A percentile compares a stretch with the other conserved stretches of the same genome.
Conservation (phyloP, 2,113 vertebrate species). For the Cepphus grylle region DNA sequence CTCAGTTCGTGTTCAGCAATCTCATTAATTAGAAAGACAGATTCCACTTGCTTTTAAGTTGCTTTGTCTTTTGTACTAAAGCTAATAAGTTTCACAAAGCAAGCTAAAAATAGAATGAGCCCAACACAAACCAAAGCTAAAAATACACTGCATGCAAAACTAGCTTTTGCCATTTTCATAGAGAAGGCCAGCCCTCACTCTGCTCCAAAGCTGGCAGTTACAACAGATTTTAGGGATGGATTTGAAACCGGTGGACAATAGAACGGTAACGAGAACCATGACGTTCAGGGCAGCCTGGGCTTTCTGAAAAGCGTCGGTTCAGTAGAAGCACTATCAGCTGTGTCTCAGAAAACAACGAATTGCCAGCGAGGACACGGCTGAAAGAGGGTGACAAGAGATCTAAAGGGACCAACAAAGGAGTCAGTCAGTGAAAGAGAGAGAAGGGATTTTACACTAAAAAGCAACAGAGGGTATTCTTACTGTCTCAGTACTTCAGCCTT, state of each 20-base stretch:
- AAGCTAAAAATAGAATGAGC: not conserved
- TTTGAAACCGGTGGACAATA: fast-evolving
- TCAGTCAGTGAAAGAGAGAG: not conserved
- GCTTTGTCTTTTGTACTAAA: constrained; percentile 4
- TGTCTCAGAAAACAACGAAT: not conserved
- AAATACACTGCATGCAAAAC: not conserved
- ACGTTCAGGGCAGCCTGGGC: not conserved
- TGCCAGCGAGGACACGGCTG: not conserved
- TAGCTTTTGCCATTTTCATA: not conserved
- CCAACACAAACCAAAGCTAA: not conserved
- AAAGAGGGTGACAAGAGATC: not conserved
- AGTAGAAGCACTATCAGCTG: not conserved
- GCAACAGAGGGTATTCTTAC: not conserved
- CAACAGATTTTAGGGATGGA: not conserved
- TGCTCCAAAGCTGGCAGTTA: fast-evolving
- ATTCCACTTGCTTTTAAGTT: not conserved
- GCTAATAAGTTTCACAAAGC: constrained; percentile 24
- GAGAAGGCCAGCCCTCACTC: not conserved
- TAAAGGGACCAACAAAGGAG: not conserved
- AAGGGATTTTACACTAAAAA: not conserved
- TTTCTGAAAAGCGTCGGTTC: not conserved
- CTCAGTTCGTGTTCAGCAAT: not conserved
- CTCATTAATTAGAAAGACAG: constrained; percentile 41
- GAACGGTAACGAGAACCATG: not conserved
- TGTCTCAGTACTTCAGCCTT: not conserved